Base-by-base conservation (phyloP, 2,113 vertebrate species). In the Pelvicachromis taeniatus region DNA sequence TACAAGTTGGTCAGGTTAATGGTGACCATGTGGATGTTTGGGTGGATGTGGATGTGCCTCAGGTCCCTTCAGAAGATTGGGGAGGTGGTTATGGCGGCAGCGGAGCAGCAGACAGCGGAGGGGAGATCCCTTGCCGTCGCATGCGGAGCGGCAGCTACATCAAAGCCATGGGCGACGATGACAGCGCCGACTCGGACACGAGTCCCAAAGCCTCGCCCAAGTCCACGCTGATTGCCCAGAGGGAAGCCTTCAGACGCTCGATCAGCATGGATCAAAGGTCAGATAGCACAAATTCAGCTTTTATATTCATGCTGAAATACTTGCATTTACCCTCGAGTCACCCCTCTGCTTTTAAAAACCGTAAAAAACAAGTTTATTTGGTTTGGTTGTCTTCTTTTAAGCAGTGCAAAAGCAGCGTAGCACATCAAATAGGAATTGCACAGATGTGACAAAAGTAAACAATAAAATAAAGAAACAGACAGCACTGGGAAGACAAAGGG, bases 121-220 rank as follows among this genome's bases (percentile, higher is more conserved):
- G 98, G 29, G 98, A 99, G 96, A 99, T 99, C 80, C 99, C 99
- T 0, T 99, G 99, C 91, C 96, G 99, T 17, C 96, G 99, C 81
- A 99, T 99, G 99, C 97, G 98, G 87, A 99, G 98, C 3, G 98
- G 98, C 94, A 99, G 99, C 96, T 99, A 99, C 96, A 99, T 99
- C 95, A 99, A 99, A 96, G 99, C 98, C 95, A 99, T 99, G 99
- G 99, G 98, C 0, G 99, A 99, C 0, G 98, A 99, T 26, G 98
- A 99, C 95, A 99, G 98, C 1, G 97, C 92, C 1, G 98, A 99
- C 94, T 99, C 99, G 0, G 99, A 99, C 2, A 93, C 96, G 94
- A 99, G 98, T 86, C 92, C 98, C 80, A 99, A 98, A 95, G 94
- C 97, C 10, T 95, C 96, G 5, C 97, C 98, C 78, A 97, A 98